Evolutionary conservation across 1,140 invertebrate genomes (phyloP).

Genomic region (Orius insidiosus): DNA sequence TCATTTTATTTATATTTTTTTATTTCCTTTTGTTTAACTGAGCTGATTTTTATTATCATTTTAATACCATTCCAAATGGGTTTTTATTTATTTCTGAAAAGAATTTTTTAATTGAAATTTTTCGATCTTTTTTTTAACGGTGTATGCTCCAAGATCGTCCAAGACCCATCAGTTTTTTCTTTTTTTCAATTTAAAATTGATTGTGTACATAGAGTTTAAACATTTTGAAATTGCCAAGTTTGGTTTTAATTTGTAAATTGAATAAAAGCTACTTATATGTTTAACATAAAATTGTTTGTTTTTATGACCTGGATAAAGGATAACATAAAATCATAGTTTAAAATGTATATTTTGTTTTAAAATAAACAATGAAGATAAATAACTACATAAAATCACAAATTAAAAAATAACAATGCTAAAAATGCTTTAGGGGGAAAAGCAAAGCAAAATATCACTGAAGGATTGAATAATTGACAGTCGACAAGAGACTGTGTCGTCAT

Average conservation of each 20-base stretch:
- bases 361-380: too few relatives aligned
- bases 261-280: conserved; percentile 18
- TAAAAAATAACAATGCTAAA: too few relatives aligned
- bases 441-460: too few relatives aligned
- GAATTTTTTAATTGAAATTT: too few relatives aligned
- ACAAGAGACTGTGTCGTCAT: too few relatives aligned
- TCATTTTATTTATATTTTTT: background rate
- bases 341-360: too few relatives aligned
- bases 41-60: conserved; percentile 1
- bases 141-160: conserved; percentile 13
- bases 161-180: conserved; percentile 6
- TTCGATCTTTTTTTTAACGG: background rate
- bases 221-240: conserved; percentile 12
- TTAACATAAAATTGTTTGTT: conserved; percentile 10
- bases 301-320: background rate
- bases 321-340: too few relatives aligned
- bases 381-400: too few relatives aligned
- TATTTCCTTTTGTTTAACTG: conserved; percentile 2
- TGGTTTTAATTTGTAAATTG: conserved; percentile 17
- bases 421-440: too few relatives aligned
- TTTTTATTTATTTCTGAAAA: background rate
- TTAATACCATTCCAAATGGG: conserved; percentile 7
- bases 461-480: too few relatives aligned
- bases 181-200: conserved; percentile 8
- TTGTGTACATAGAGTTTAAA: conserved; percentile 13